A percentile compares a stretch with the other conserved stretches of the same genome.
Conservation (phyloP, 2,797 vertebrate genomes). For the Xenentodon cancila region DNA sequence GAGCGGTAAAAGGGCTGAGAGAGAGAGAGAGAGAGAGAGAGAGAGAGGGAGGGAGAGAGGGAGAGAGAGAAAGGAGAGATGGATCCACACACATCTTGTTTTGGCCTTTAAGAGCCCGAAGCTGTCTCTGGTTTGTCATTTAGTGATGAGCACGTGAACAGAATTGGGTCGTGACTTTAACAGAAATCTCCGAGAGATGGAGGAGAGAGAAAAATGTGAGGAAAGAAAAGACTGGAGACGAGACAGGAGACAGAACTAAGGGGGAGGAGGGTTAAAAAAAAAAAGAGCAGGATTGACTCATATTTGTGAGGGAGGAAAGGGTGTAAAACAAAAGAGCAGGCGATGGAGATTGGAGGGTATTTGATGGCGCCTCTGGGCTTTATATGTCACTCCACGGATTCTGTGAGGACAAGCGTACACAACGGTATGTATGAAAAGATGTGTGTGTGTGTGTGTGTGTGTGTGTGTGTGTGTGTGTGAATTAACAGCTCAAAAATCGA, state of each 20-base stretch:
- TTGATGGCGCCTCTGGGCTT: constrained; percentile 44
- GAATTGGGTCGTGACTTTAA: constrained; percentile 65
- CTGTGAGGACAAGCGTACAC: constrained; percentile 27
- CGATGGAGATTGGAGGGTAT: constrained; percentile 48
- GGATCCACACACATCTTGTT: constrained; percentile 55
- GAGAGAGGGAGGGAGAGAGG: constrained; percentile 47
- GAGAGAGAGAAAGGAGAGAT: constrained; percentile 40
- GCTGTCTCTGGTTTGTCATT: constrained; percentile 77
- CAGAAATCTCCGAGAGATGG: constrained; percentile 16
- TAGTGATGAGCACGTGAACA: constrained; percentile 73
- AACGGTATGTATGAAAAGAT: constrained; percentile 2
- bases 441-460: too few species aligned
- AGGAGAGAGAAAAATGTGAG: neutral
- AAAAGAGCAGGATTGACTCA: constrained; percentile 39
- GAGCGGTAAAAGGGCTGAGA: constrained; percentile 59
- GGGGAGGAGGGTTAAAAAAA: constrained; percentile 10
- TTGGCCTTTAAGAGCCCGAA: constrained; percentile 75
- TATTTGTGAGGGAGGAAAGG: too few species aligned
- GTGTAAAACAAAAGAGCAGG: constrained; percentile 52
- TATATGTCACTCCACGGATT: constrained; percentile 51
- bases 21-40: constrained; percentile 34
- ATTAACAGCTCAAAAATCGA: constrained; percentile 38
- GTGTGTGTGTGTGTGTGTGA: constrained; percentile 5
- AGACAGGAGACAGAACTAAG: constrained; percentile 2
- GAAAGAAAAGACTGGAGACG: constrained; percentile 5